These are phyloP conservation scores for Octonoba sinensis DNA, from an alignment of 2,888 invertebrate species.

Conservation along the genomic window DNA sequence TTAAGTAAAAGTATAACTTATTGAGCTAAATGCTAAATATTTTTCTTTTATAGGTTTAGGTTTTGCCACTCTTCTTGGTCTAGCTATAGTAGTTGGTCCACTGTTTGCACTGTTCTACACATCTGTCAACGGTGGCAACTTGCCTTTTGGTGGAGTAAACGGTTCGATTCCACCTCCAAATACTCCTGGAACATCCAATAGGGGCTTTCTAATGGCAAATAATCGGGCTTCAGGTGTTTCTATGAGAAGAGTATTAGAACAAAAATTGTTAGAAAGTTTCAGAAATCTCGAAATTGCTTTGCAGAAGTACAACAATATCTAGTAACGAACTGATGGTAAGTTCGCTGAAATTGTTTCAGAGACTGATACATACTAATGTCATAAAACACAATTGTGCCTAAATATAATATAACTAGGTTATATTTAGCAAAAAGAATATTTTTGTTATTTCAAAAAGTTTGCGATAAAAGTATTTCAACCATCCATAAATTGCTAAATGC, in stretches of 20 bases:
- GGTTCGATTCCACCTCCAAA: background rate
- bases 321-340: too few relatives aligned
- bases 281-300: conserved; percentile 30
- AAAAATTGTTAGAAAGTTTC: conserved; percentile 21
- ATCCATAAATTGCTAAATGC: background rate
- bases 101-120: conserved; percentile 56
- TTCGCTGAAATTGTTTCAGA: too few relatives aligned
- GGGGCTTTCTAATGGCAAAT: too few relatives aligned
- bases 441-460: too few relatives aligned
- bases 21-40: background rate
- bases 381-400: too few relatives aligned
- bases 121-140: background rate
- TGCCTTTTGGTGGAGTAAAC: conserved; percentile 23
- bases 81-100: conserved; percentile 51
- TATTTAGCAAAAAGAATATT: too few relatives aligned
- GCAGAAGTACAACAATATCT: conserved; percentile 26
- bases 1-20: background rate
- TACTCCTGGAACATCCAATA: too few relatives aligned
- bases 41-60: conserved; percentile 42
- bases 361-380: too few relatives aligned
- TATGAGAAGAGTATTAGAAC: conserved; percentile 4
- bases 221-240: too few relatives aligned
- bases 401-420: too few relatives aligned
- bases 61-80: conserved; percentile 42
- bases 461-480: background rate